Conservation (phyloP, 2,888 invertebrate species). For the Pegoplata infirma region DNA sequence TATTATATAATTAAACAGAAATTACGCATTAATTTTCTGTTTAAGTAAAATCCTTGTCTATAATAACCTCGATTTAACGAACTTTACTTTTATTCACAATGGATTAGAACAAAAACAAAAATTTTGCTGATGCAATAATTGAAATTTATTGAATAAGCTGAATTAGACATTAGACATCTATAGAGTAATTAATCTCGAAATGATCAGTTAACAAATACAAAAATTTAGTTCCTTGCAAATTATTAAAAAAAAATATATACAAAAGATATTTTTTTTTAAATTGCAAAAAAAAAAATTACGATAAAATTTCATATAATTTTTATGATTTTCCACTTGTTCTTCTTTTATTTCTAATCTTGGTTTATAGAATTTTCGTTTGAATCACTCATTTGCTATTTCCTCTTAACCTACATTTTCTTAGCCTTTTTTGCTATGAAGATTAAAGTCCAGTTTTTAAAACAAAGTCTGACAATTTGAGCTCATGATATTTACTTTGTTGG, state of each 20-base stretch:
- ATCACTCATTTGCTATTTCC: conserved; percentile 67
- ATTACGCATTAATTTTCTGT: conserved; percentile 3
- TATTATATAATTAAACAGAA: not conserved
- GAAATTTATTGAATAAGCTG: conserved; percentile 57
- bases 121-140: conserved; percentile 63
- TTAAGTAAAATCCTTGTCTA: conserved; percentile 56
- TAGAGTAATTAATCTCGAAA: conserved; percentile 31
- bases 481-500: not conserved
- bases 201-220: conserved; percentile 36
- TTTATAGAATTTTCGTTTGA: conserved; percentile 48
- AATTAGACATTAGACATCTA: conserved; percentile 41
- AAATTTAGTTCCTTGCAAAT: not conserved
- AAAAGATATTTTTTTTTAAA: not conserved
- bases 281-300: not conserved
- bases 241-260: not conserved
- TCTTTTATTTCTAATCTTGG: conserved; percentile 4
- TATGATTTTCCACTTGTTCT: not conserved
- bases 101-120: conserved; percentile 43
- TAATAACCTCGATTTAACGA: conserved; percentile 49
- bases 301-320: no score
- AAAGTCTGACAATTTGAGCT: not conserved
- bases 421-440: not conserved
- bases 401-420: conserved; percentile 67
- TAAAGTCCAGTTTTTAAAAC: conserved; percentile 25
- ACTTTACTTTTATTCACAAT: conserved; percentile 49